phyloP scores from a whole-genome alignment of 2,797 vertebrate species.

The Columba guinea region DNA sequence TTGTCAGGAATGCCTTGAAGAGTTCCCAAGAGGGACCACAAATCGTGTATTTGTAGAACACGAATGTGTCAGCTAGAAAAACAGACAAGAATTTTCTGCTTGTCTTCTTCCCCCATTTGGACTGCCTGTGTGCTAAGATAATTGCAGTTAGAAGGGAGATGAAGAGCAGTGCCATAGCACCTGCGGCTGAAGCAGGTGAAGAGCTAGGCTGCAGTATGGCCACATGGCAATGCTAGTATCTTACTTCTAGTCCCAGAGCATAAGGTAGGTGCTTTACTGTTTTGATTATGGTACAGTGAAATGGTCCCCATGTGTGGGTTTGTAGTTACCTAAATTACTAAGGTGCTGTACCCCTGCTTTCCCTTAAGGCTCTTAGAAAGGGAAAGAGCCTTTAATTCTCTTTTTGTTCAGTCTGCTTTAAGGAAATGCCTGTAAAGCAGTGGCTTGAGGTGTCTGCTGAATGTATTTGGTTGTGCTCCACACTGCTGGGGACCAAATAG shows the following conservation, averaged over 20 bases:
- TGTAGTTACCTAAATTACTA: not conserved
- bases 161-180: not conserved
- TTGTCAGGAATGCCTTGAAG: slow-evolving; percentile 27
- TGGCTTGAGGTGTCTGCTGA: not conserved
- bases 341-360: not conserved
- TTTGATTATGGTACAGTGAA: not conserved
- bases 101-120: not conserved
- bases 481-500: not conserved
- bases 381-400: not conserved
- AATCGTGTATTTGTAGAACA: not conserved
- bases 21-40: not conserved
- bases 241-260: not conserved
- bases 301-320: not conserved
- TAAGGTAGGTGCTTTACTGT: not conserved
- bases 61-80: slow-evolving; percentile 31
- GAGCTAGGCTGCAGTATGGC: not conserved
- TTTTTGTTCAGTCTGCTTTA: not conserved
- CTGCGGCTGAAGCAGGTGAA: not conserved
- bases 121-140: not conserved
- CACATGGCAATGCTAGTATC: not conserved
- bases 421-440: not conserved
- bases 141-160: not conserved
- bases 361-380: not conserved
- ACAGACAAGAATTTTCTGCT: not conserved
- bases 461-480: not conserved